Base-by-base conservation (phyloP, 2,888 invertebrate species). In the Drosophila paranaensis region DNA sequence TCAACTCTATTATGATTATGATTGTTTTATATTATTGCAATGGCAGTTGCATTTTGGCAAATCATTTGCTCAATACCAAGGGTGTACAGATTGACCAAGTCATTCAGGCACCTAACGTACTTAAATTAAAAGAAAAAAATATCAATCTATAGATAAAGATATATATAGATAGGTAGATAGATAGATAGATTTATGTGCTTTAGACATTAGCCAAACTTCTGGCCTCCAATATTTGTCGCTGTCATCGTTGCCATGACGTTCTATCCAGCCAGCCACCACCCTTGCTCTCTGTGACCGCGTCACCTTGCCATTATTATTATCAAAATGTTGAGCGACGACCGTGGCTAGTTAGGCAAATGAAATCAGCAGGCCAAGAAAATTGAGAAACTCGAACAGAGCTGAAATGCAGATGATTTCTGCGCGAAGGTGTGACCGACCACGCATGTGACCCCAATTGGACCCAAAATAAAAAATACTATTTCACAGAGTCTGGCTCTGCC, bases 401-500 rank as follows among this genome's bases (percentile, higher is more conserved):
- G 64, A 71, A 68, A 80, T 66, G 58, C 37, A 68, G 71, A 62
- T 64, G 66, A 39, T 55, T 42, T 66, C n/a, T 43, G 40, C 35
- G 53, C 60, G 69, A 73, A 71, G 86, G 86, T 82, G 88, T 78
- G 83, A 82, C 89, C 79, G 77, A 60, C 88, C 71, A 83, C 82
- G 89, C 87, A 85, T 89, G 73, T 88, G 89, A 89, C 89, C 89
- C 88, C 82, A 85, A 85, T 85, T 89, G 85, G 80, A 73, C 68
- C 53, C 63, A 57, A 74, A 83, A 84, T 89, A 82, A 75, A 81
- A 72, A 77, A 74, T 72, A 60, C 56, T 77, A 77, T 89, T 84
- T 89, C 71, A 68, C 79, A 71, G 63, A 11, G 45, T 20, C 20
- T 20, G 20, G 2, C 20, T 20, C 20, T 20, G 20, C 0, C 45